Percentiles rank a stretch among this genome's conserved stretches.
Evolutionary conservation across 1,140 invertebrate species (phyloP).

Genomic region (Nymphalis io): DNA sequence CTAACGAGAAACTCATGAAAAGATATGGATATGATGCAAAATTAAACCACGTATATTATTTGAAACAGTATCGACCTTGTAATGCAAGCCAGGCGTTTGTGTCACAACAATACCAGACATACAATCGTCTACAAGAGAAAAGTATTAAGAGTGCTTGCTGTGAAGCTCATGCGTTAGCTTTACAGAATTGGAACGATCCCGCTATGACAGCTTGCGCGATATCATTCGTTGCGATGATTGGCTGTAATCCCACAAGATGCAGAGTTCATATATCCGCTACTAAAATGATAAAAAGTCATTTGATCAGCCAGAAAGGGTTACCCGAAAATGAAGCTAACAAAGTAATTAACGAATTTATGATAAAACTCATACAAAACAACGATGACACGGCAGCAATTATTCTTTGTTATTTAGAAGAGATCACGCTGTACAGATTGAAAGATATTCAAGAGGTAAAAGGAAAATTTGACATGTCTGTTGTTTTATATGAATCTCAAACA

Average conservation of each 20-base stretch:
- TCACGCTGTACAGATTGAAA: conserved; percentile 53
- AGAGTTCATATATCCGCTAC: conserved; percentile 82
- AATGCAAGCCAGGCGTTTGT: conserved; percentile 82
- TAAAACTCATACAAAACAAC: conserved; percentile 68
- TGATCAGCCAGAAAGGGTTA: conserved; percentile 51
- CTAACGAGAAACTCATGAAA: conserved; percentile 79
- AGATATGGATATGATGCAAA: conserved; percentile 83
- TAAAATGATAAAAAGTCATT: conserved; percentile 70
- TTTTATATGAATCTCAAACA: conserved; percentile 81
- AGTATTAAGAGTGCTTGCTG: conserved; percentile 80
- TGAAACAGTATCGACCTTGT: conserved; percentile 84
- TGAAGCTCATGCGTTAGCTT: conserved; percentile 81
- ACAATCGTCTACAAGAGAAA: conserved; percentile 74
- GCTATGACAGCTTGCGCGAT: conserved; percentile 82
- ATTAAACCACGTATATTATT: conserved; percentile 83
- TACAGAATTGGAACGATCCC: conserved; percentile 81
- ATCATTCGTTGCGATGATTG: conserved; percentile 84
- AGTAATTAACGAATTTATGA: conserved; percentile 68
- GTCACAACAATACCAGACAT: conserved; percentile 73
- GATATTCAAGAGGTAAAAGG: conserved; percentile 65
- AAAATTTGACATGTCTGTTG: conserved; percentile 67
- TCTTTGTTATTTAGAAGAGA: conserved; percentile 73
- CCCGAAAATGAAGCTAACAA: conserved; percentile 66
- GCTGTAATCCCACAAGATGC: conserved; percentile 81
- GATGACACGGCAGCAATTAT: conserved; percentile 66